Base-by-base conservation (phyloP, 2,113 vertebrate genomes). In the Mus pahari region DNA sequence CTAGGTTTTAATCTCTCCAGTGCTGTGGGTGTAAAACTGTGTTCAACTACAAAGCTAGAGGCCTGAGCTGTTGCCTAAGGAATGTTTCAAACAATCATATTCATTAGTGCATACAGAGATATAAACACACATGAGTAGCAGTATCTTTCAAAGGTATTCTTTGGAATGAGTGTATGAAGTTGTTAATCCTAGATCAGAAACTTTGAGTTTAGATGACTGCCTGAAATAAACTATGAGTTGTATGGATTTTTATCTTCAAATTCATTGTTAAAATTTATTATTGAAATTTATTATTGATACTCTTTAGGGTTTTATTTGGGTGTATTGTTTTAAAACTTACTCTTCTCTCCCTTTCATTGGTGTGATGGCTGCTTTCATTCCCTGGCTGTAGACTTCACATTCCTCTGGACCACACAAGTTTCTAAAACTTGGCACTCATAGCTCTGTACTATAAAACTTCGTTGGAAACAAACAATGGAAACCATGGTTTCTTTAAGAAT, bases 331-430 rank as follows among this genome's bases (percentile, higher is more conserved):
- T 42, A 84, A 45, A 84, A 31, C n/a, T 14, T 45, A 9, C 13
- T 31, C 24, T 62, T 42, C 81, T 84, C 89, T 22, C 42, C 24
- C 4, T 95, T 14, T 91, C n/a, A 90, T 96, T 91, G 86, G 82
- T 73, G 62, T 90, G 36, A 39, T 70, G 81, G 7, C 48, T 93
- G 26, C 58, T 92, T 87, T 77, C 16, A 28, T 93, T 92, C 77
- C 78, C 89, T 98, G 96, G 77, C 88, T 87, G 1, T 58, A 83
- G 74, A 14, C 58, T 91, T 82, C 96, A 64, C 68, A 86, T 98
- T 97, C 96, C 77, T 89, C 73, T 58, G 81, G 86, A 96, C 91
- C 97, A 77, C 97, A 74, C 90, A 97, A 33, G 83, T 79, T 97
- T 97, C 82, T 96, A 90, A 96, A 8, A 96, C 84, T 97, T 96